A percentile compares a stretch with the other conserved stretches of the same genome.
Evolutionary conservation across 2,113 vertebrate genomes (phyloP).

Genomic region (Ursus arctos): DNA sequence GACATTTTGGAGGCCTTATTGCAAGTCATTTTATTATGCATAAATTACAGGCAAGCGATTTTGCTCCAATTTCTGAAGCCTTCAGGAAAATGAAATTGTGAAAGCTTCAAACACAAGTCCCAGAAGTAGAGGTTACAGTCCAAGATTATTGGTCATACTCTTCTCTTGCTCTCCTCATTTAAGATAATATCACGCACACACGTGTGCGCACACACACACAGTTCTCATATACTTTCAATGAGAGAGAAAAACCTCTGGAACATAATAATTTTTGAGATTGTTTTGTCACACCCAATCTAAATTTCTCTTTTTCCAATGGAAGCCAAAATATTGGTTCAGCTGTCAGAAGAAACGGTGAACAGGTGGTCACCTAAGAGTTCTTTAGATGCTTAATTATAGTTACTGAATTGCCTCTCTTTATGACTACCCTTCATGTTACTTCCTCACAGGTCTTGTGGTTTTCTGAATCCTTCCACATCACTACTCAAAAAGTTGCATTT

Average conservation of each 20-base stretch:
- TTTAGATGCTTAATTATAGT: neutral
- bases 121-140: neutral
- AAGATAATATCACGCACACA: neutral
- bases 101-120: neutral
- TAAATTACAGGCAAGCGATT: neutral
- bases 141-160: neutral
- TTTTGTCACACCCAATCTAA: neutral
- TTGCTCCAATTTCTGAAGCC: constrained; percentile 3
- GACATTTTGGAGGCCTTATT: neutral
- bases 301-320: neutral
- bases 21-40: neutral
- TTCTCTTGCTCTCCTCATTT: neutral
- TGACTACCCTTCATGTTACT: neutral
- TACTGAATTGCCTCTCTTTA: neutral
- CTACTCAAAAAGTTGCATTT: neutral
- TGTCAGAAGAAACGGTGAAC: neutral
- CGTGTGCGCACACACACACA: neutral
- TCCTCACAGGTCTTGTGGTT: neutral
- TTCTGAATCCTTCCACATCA: neutral
- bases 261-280: neutral
- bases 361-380: neutral
- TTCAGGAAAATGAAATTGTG: neutral
- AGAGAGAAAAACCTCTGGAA: neutral
- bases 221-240: neutral
- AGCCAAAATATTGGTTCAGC: neutral